Evolutionary conservation across 53 echinoderm and acorn worm genomes (phyloP), one percentile per base, ranked within the genome.

Genomic region (Glandiceps talaboti): DNA sequence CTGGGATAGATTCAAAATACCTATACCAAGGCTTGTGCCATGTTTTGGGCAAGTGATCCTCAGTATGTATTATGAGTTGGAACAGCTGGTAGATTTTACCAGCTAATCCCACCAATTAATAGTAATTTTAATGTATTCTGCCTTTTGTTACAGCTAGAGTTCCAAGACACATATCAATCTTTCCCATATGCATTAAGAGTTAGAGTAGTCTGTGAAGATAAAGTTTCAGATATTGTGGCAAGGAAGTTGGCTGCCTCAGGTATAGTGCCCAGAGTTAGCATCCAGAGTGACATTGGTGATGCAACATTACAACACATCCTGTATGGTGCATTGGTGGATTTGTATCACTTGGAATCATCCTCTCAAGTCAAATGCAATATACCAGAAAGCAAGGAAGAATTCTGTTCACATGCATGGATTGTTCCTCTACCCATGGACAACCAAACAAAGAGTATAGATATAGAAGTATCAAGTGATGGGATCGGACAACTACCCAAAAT

Each of bases 361-460:
- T 45, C 64, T 45, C 6, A 45, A 12, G 64, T 45, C 64, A 45
- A 45, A 20, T 45, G 64, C 20, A 45, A 45, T 45, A 12, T 45
- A 45, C 20, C 64, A 45, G 72, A 28, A 0, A 27, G 78, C 0
- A 30, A 14, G 14, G 73, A 32, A 32, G 78, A 64, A 1, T 28
- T 86, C 1, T 32, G 78, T 74, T 74, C 32, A 26, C 86, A 82
- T 31, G 77, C 86, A 29, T 86, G 86, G 86, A 32, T 86, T 30
- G 75, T 82, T 30, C 86, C 86, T 28, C 75, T 86, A 25, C 28
- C 78, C 1, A 77, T 86, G 77, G 33, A 82, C n/a, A 32, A 32
- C 74, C 82, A 78, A 27, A 78, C 86, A 14, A 64, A 74, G 28
- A 74, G 74, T 30, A 73, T 86, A 32, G 74, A 78, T 30, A 74